Evolutionary conservation across 2,113 vertebrate genomes (phyloP), one percentile per base, ranked within the genome.

Genomic region (Gasterosteus nipponicus): DNA sequence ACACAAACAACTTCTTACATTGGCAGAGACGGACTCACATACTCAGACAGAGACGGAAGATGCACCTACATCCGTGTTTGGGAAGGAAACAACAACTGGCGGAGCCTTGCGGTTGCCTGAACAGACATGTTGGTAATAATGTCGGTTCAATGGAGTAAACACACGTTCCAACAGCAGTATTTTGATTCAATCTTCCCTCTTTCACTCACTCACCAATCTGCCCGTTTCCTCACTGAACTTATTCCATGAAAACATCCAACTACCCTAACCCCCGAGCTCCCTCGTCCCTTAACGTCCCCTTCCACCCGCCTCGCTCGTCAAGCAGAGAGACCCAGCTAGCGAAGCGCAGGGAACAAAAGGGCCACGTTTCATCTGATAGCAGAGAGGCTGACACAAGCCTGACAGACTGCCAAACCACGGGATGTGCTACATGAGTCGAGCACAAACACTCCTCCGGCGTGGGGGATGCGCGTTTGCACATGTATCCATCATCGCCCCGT

Each of bases 351-450:
- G 66, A 82, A 64, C 70, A 78, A 53, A 68, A 84, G 77, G 78
- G 49, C 73, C 61, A 65, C 66, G 73, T 19, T 81, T 87, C 79
- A 78, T 77, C 61, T 31, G 70, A 81, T 73, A 78, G 86, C 70
- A 83, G 81, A 83, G 81, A 78, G 77, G 73, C 78, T 75, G 87
- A 89, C 85, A 84, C 73, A 88, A 77, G 88, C 68, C 75, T 83
- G 82, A 87, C 79, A 66, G 66, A 66, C 82, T 75, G 84, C 87
- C 83, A 87, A 87, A 81, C 69, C 73, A 49, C 26, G 12, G 38
- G 83, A 83, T 65, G 74, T 69, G 82, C 78, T 66, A 85, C 80
- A 73, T 79, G 85, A 89, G 89, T 91, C 81, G 81, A 69, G 78
- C 76, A 69, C 86, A 87, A 86, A 81, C 86, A 87, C 84, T 85